Evolutionary conservation across 2,888 invertebrate species (phyloP), one percentile per base, ranked within the genome.

Genomic region (Acholoe squamosa): DNA sequence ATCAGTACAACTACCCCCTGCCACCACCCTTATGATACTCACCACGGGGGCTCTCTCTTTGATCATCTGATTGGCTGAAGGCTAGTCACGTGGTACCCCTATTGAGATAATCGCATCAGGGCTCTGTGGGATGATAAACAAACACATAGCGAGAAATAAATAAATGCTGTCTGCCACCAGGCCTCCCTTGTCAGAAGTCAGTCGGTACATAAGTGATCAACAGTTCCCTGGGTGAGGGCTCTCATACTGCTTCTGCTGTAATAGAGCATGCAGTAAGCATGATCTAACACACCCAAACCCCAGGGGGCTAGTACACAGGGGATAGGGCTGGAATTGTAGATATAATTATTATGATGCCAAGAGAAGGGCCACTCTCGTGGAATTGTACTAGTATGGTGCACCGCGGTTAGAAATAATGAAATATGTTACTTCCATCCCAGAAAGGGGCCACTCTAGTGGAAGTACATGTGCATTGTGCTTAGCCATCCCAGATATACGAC

Each of bases 21-120:
- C 71, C 28, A 71, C 25, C 71, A 71, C 71, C 71, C 25, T 71
- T 71, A 5, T 71, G 28, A 71, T 28, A 28, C 71, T 28, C 71
- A 71, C 28, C 71, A 71, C n/a, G 25, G 71, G 71, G 71, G 28
- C 71, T 28, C n/a, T 16, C 28, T 71, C 71, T 71, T 71, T 71
- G 71, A 71, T 71, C 71, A 71, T 71, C 28, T 71, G 71, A 71
- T 71, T 71, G 71, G 71, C 71, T 28, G 71, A 71, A 71, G n/a
- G 28, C 71, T 28, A 25, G 71, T 71, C 71, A 71, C 71, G 71
- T 71, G 71, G 71, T 71, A 71, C 14, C 71, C 25, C 28, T 61
- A 25, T 71, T 14, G 71, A 71, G 71, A 71, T 71, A 71, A 71
- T 71, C 71, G 71, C 71, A 71, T 71, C 71, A 28, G 71, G 71